phyloP scores from a whole-genome alignment of 2,797 vertebrate genomes.

The Phataginus tricuspis region DNA sequence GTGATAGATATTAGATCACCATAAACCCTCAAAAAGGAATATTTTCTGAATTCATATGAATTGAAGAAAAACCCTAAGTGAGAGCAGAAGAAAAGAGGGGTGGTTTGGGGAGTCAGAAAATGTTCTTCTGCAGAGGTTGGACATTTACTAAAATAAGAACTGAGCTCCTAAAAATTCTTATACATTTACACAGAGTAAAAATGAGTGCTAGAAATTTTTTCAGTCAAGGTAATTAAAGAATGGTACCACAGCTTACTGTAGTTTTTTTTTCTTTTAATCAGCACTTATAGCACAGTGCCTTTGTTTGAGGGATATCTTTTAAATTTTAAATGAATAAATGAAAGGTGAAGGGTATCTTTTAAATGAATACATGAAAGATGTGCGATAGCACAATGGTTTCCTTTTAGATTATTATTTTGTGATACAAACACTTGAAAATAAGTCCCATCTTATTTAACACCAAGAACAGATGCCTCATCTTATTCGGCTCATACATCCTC shows the following conservation, averaged over 20 bases:
- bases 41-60: neutral
- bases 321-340: neutral
- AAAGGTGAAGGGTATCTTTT: neutral
- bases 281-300: accelerated
- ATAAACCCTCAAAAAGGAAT: neutral
- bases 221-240: neutral
- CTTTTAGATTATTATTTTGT: neutral
- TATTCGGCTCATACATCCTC: neutral
- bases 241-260: neutral
- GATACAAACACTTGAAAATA: neutral
- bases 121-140: neutral
- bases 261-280: neutral
- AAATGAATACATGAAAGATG: neutral
- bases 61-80: neutral
- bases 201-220: neutral
- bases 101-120: neutral
- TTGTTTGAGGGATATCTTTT: neutral
- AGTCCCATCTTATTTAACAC: neutral
- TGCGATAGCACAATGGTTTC: neutral
- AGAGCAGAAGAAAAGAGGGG: neutral
- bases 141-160: neutral
- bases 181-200: neutral
- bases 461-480: neutral
- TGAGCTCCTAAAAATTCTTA: neutral
- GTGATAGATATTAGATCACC: neutral